Percentiles rank a stretch among this genome's conserved stretches.
These are phyloP conservation scores for Leptoteleia sp. DNA, from an alignment of 1,140 invertebrate genomes.

Conservation along the genomic window DNA sequence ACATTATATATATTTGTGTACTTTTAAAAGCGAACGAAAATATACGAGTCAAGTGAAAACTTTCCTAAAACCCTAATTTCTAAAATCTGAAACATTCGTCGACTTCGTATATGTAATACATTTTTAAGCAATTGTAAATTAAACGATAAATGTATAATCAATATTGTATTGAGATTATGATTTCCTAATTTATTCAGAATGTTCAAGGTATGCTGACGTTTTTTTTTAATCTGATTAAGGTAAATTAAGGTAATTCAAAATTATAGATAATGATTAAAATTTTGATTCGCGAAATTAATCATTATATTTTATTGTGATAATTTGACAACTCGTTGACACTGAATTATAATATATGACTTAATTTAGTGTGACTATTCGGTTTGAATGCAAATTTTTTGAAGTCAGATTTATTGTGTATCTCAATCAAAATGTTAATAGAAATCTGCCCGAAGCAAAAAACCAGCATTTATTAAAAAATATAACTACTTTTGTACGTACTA, in stretches of 20 bases:
- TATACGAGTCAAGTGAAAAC: slow-evolving; percentile 32
- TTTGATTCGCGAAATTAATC: background rate
- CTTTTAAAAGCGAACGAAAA: slow-evolving; percentile 16
- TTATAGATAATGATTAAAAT: too few relatives aligned
- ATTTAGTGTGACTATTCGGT: too few relatives aligned
- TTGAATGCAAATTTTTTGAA: background rate
- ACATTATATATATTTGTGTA: slow-evolving; percentile 42
- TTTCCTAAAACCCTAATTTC: slow-evolving; percentile 31
- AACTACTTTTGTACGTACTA: background rate
- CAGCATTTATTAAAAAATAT: background rate
- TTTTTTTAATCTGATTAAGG: background rate
- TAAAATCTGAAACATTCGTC: slow-evolving; percentile 25
- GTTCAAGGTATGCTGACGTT: slow-evolving; percentile 18
- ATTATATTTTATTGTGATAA: too few relatives aligned
- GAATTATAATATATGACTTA: too few relatives aligned
- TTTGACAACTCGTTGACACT: background rate
- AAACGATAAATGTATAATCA: background rate
- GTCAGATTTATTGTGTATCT: background rate
- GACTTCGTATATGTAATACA: slow-evolving; percentile 8
- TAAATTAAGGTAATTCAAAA: too few relatives aligned
- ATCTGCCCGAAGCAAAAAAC: slow-evolving; percentile 8
- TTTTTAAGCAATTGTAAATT: slow-evolving; percentile 40
- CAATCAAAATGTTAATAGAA: background rate
- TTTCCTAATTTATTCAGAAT: slow-evolving; percentile 31
- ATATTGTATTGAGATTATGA: slow-evolving; percentile 11